Evolutionary conservation across 2,797 vertebrate genomes (phyloP), one percentile per base, ranked within the genome.

Genomic region (Halcyon chelicuti): DNA sequence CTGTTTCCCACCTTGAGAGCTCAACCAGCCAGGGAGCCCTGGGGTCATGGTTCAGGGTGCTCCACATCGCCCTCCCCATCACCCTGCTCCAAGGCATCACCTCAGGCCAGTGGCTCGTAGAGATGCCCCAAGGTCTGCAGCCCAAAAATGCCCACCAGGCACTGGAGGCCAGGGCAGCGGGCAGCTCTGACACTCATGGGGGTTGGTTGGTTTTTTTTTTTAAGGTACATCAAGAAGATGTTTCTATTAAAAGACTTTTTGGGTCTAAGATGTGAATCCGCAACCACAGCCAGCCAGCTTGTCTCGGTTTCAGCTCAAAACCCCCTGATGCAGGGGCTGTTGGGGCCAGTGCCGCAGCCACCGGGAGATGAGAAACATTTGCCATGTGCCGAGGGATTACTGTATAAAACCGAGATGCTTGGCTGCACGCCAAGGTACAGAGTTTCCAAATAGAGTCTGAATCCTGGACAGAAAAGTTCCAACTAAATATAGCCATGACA

Each of bases 401-500:
- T 96, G 95, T 93, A 92, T 95, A 96, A 97, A 97, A 97, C 88
- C 3, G 57, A 90, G 96, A 96, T 94, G 94, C 86, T 87, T 98
- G 98, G 97, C 97, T 82, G 75, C 44, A 60, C 2, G 90, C 97
- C 97, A 97, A 90, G 68, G 86, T 51, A 86, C 95, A 93, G 94
- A 96, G 88, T 96, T 98, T 97, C 98, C 98, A 98, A 98, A 98
- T 93, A 98, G 97, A 98, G 97, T 95, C 95, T 54, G 90, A 96
- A 94, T 96, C 96, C 97, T 92, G 77, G 93, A 97, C 94, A 96
- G 94, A 97, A 95, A 96, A 96, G 95, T 97, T 93, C 76, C 94
- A 67, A 95, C 97, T 98, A 98, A 98, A 98, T 98, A 98, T 98
- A 98, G 97, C 96, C 94, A 85, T 93, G 94, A 96, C 95, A 92